These are phyloP conservation scores for Corythoichthys haematopterus DNA, from an alignment of 2,113 vertebrate species.

Conservation along the genomic window DNA sequence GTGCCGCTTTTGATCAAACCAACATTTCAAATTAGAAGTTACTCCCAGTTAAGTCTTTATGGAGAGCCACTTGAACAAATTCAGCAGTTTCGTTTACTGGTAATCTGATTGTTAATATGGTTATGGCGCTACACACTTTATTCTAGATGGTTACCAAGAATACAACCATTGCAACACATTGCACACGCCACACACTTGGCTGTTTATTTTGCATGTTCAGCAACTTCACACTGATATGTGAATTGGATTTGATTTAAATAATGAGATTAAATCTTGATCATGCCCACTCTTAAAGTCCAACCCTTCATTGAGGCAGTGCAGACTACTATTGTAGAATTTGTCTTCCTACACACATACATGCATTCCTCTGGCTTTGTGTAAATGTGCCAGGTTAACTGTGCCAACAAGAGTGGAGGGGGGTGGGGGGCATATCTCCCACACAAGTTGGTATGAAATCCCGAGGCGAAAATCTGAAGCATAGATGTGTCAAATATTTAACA, in stretches of 20 bases:
- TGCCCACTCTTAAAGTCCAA: slow-evolving; percentile 6
- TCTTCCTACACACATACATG: slow-evolving; percentile 40
- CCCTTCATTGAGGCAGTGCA: slow-evolving; percentile 18
- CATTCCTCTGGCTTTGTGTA: slow-evolving; percentile 52
- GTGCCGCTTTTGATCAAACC: neutral
- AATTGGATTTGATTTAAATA: slow-evolving; percentile 29
- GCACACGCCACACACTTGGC: neutral
- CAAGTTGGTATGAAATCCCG: slow-evolving; percentile 70
- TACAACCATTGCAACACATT: neutral
- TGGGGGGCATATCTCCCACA: slow-evolving; percentile 69
- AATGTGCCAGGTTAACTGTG: slow-evolving; percentile 59
- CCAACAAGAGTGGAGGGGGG: slow-evolving; percentile 59
- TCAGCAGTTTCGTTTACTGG: neutral
- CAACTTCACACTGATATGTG: slow-evolving; percentile 20
- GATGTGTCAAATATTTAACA: slow-evolving; percentile 78
- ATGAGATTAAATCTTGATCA: slow-evolving; percentile 27
- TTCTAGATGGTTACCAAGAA: neutral
- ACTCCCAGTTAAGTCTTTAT: neutral
- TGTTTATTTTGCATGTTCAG: slow-evolving; percentile 7
- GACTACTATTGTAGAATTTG: slow-evolving; percentile 24
- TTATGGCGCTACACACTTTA: neutral
- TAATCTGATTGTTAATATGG: neutral
- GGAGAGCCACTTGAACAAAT: neutral
- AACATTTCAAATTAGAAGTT: neutral
- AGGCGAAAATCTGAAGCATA: slow-evolving; percentile 66